Evolutionary conservation across 1,140 invertebrate genomes (phyloP).

Genomic region (Drosophila mauritiana): DNA sequence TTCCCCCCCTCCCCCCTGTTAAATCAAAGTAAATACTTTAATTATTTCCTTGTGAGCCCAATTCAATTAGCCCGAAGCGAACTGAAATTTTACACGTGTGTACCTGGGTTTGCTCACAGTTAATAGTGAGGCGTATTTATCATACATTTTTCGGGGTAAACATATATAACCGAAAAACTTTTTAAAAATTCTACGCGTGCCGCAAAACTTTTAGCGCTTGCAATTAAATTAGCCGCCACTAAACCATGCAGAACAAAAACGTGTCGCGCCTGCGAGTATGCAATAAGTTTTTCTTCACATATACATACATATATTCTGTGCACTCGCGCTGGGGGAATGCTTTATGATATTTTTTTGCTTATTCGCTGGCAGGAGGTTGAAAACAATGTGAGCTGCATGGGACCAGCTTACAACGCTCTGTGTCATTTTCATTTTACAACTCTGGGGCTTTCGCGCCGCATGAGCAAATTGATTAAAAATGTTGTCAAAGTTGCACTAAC

Average conservation of each 20-base stretch:
- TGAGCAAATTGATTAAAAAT: conserved; percentile 76
- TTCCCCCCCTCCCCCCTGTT: not conserved
- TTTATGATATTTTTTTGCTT: conserved; percentile 34
- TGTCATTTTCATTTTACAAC: conserved; percentile 61
- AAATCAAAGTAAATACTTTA: conserved; percentile 39
- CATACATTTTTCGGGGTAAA: conserved; percentile 29
- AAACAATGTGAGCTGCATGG: conserved; percentile 18
- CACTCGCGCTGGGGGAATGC: conserved; percentile 25
- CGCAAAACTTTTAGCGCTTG: conserved; percentile 64
- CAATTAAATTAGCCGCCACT: conserved; percentile 72
- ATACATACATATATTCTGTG: conserved; percentile 29
- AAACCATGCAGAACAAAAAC: conserved; percentile 29
- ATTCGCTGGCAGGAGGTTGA: not conserved
- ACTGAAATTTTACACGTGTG: not conserved
- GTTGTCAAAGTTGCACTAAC: conserved; percentile 52
- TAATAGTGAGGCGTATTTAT: not conserved
- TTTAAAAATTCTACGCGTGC: conserved; percentile 62
- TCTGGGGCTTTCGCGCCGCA: conserved; percentile 2
- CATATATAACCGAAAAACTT: conserved; percentile 37
- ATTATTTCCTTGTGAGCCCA: conserved; percentile 15
- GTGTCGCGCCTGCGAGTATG: conserved; percentile 49
- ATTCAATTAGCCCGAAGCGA: conserved; percentile 19
- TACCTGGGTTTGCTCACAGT: not conserved
- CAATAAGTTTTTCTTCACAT: conserved; percentile 52
- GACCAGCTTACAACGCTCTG: conserved; percentile 46